Conservation (phyloP, 2,888 invertebrate species). For the Synergus umbraculus region DNA sequence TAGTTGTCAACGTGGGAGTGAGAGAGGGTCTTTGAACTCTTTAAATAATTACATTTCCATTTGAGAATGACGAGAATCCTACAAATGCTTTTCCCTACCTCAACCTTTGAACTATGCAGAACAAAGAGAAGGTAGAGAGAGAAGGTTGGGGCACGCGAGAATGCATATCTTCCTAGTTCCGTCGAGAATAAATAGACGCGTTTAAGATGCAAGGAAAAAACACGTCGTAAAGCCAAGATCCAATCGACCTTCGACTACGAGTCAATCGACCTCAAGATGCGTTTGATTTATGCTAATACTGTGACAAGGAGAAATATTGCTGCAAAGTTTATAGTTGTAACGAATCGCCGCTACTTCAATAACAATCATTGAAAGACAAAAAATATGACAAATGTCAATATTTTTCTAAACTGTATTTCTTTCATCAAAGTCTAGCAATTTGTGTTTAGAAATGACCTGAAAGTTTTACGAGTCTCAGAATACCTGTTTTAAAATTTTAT, state of each 20-base stretch:
- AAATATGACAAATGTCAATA: not conserved
- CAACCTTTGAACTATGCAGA: slow-evolving; percentile 36
- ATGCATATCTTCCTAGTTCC: slow-evolving; percentile 38
- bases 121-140: slow-evolving; percentile 36
- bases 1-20: not conserved
- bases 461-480: not conserved
- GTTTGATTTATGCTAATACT: slow-evolving; percentile 62
- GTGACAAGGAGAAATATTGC: slow-evolving; percentile 35
- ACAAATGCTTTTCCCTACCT: slow-evolving; percentile 28
- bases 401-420: not conserved
- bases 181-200: slow-evolving; percentile 53
- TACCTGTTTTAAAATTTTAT: slow-evolving; percentile 12
- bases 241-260: slow-evolving; percentile 63
- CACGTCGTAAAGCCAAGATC: slow-evolving; percentile 58
- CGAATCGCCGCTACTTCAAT: not conserved
- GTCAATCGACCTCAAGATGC: slow-evolving; percentile 59
- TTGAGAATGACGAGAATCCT: slow-evolving; percentile 28
- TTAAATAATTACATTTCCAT: slow-evolving; percentile 30
- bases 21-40: not conserved
- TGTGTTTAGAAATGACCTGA: not conserved
- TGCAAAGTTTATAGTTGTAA: slow-evolving; percentile 34
- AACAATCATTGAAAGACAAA: slow-evolving; percentile 21
- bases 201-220: slow-evolving; percentile 60
- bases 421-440: not conserved
- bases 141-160: slow-evolving; percentile 34